phyloP scores from a whole-genome alignment of 2,888 invertebrate species.

The Drosophila atripex region DNA sequence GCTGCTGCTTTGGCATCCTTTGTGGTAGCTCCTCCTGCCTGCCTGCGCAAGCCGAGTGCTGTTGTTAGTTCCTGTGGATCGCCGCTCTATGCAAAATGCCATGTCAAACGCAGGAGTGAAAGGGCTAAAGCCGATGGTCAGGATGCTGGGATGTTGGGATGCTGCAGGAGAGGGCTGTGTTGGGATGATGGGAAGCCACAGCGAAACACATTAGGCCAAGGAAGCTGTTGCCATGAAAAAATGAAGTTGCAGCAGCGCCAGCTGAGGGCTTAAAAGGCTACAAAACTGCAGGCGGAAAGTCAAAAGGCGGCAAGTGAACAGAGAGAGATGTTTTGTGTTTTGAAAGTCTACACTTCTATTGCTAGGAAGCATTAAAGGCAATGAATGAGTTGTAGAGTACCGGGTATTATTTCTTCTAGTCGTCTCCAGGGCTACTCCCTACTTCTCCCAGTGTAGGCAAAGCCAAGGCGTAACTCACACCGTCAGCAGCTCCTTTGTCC shows the following conservation, averaged over 20 bases:
- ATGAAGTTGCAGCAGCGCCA: conserved; percentile 43
- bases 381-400: too few relatives aligned
- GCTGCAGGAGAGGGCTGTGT: conserved; percentile 1
- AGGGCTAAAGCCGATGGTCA: conserved; percentile 26
- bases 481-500: conserved; percentile 38
- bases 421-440: too few relatives aligned
- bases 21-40: conserved; percentile 47
- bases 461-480: conserved; percentile 7
- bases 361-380: too few relatives aligned
- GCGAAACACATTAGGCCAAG: conserved; percentile 70
- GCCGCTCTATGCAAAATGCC: conserved; percentile 52
- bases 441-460: background rate
- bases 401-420: too few relatives aligned
- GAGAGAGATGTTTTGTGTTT: background rate
- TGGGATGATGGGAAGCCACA: conserved; percentile 22
- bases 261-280: conserved; percentile 65
- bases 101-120: conserved; percentile 58
- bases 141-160: conserved; percentile 5
- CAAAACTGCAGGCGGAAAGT: conserved; percentile 59
- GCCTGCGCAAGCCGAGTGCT: background rate
- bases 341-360: background rate
- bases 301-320: conserved; percentile 27
- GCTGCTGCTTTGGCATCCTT: conserved; percentile 48
- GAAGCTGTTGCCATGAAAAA: conserved; percentile 36
- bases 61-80: conserved; percentile 39